Conservation (phyloP, 2,797 vertebrate species). For the Platalea minor region DNA sequence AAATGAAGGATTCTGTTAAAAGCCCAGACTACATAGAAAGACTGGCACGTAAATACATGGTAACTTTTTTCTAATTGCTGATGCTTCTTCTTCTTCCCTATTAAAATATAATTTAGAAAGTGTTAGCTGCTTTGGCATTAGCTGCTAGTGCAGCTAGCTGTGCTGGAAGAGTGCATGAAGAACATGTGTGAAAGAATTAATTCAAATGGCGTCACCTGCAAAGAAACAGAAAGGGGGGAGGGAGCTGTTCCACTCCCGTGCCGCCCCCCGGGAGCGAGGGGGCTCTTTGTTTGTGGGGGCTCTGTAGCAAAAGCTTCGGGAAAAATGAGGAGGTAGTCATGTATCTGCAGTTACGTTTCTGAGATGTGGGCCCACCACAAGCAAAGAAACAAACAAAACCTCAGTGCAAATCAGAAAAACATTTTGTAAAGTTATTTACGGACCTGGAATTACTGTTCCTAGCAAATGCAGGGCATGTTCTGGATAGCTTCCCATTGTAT, state of each 20-base stretch:
- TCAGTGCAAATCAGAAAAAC: not conserved
- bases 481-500: not conserved
- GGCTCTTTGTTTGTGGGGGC: not conserved
- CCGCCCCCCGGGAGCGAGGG: not conserved
- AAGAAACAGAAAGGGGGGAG: not conserved
- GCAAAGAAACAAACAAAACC: not conserved
- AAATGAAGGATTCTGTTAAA: conserved; percentile 42
- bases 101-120: not conserved
- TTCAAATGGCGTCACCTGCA: not conserved
- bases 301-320: not conserved
- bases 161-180: not conserved
- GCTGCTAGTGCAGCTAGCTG: not conserved
- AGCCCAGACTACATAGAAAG: conserved; percentile 68
- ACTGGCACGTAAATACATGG: conserved; percentile 80
- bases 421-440: not conserved
- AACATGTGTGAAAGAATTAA: not conserved
- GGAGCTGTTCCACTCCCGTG: not conserved
- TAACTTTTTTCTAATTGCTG: conserved; percentile 33
- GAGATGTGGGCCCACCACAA: not conserved
- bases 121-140: not conserved
- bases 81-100: not conserved
- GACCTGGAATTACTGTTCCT: not conserved
- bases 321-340: not conserved
- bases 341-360: not conserved
- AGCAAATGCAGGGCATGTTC: not conserved